Percentiles rank a stretch among this genome's conserved stretches.
Conservation (phyloP, 2,113 vertebrate genomes). For the Stigmatopora argus region DNA sequence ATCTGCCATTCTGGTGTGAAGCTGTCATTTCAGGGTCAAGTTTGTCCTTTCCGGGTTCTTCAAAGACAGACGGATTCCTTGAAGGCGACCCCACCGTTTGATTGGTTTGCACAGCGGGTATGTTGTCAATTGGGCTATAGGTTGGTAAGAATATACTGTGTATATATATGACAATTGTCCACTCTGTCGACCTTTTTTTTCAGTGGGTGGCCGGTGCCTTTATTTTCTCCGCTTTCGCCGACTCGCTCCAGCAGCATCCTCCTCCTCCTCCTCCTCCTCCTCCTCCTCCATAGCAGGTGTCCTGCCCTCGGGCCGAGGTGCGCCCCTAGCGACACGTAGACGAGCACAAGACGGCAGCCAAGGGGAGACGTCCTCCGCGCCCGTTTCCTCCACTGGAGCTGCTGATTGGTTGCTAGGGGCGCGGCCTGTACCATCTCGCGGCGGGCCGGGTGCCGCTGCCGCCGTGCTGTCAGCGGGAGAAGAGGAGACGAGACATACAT, state of each 20-base stretch:
- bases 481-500: slow-evolving; percentile 41
- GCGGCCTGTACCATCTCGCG: slow-evolving; percentile 43
- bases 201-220: too few relatives aligned
- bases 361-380: slow-evolving; percentile 30
- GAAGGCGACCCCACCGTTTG: background rate
- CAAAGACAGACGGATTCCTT: background rate
- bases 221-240: background rate
- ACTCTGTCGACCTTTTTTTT: slow-evolving; percentile 3
- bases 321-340: slow-evolving; percentile 51
- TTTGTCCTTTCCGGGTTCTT: background rate
- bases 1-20: background rate
- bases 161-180: too few relatives aligned
- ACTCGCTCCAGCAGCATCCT: slow-evolving; percentile 53
- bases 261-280: slow-evolving; percentile 27
- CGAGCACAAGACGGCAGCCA: slow-evolving; percentile 35
- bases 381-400: slow-evolving; percentile 9
- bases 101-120: background rate
- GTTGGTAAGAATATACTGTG: background rate
- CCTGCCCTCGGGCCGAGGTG: slow-evolving; percentile 45
- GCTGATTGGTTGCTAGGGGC: slow-evolving; percentile 70
- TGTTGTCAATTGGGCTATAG: background rate
- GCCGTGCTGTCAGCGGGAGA: slow-evolving; percentile 59
- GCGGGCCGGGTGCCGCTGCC: slow-evolving; percentile 15
- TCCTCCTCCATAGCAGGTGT: slow-evolving; percentile 56
- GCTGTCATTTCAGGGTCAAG: background rate